Conservation (phyloP, 2,797 vertebrate genomes). For the Pipistrellus kuhlii region DNA sequence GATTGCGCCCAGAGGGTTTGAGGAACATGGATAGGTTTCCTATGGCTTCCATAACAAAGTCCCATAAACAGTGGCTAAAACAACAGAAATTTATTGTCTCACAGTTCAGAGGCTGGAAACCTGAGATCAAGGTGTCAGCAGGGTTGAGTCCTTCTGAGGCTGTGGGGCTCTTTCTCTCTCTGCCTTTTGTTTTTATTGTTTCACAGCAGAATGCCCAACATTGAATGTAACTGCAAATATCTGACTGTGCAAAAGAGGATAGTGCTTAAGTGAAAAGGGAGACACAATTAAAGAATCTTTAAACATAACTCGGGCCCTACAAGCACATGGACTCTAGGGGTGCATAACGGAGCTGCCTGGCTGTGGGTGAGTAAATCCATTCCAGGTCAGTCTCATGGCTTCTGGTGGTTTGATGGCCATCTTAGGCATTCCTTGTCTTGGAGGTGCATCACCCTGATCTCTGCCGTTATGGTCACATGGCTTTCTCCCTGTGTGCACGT, state of each 20-base stretch:
- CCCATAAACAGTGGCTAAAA: neutral
- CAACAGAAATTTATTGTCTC: neutral
- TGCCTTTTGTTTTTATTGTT: neutral
- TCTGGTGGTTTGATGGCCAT: neutral
- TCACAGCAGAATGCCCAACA: neutral
- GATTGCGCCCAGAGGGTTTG: neutral
- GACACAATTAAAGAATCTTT: neutral
- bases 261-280: neutral
- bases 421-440: neutral
- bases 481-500: neutral
- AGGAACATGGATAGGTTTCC: neutral
- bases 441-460: too few relatives aligned
- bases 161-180: accelerated
- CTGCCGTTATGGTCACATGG: neutral
- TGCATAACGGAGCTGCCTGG: neutral
- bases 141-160: neutral
- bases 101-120: neutral
- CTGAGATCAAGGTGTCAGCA: neutral
- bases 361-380: neutral
- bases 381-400: neutral
- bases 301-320: neutral
- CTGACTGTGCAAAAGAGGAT: neutral
- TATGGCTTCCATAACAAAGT: neutral
- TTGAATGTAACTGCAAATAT: neutral
- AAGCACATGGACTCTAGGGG: neutral